phyloP scores from a whole-genome alignment of 2,797 vertebrate genomes.

The Takifugu rubripes region DNA sequence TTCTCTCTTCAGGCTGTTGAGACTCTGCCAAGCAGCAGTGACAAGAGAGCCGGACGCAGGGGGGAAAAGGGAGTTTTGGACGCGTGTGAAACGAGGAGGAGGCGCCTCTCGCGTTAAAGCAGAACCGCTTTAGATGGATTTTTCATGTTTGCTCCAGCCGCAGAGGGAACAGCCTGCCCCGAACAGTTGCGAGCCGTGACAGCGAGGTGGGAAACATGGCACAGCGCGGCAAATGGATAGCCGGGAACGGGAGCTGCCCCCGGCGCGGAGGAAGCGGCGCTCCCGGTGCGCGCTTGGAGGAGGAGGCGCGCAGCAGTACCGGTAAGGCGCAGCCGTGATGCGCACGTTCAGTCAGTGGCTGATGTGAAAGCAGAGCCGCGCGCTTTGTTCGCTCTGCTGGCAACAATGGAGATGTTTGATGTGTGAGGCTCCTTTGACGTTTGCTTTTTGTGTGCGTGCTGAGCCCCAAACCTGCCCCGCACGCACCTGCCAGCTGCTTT shows the following conservation, averaged over 20 bases:
- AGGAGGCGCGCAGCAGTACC: slow-evolving; percentile 33
- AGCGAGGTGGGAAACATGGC: slow-evolving; percentile 46
- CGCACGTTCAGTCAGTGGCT: background rate
- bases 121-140: slow-evolving; percentile 53
- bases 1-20: slow-evolving; percentile 43
- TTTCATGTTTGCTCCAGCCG: slow-evolving; percentile 54
- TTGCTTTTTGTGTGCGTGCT: slow-evolving; percentile 24
- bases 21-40: slow-evolving; percentile 21
- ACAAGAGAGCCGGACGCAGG: slow-evolving; percentile 33
- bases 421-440: slow-evolving; percentile 49
- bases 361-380: slow-evolving; percentile 16
- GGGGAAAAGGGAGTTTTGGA: slow-evolving; percentile 33
- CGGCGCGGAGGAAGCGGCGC: slow-evolving; percentile 35
- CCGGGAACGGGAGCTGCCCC: slow-evolving; percentile 35
- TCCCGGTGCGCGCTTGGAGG: slow-evolving; percentile 37
- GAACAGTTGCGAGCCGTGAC: slow-evolving; percentile 53
- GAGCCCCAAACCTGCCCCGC: slow-evolving; percentile 22
- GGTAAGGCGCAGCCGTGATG: slow-evolving; percentile 48
- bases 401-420: slow-evolving; percentile 42
- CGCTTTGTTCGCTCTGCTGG: slow-evolving; percentile 56
- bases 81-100: slow-evolving; percentile 44
- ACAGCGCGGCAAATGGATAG: slow-evolving; percentile 45
- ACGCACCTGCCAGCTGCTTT: slow-evolving; percentile 58
- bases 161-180: slow-evolving; percentile 49
- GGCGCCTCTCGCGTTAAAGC: slow-evolving; percentile 56